Base-by-base conservation (phyloP, 2,113 vertebrate genomes). In the Rhagologus leucostigma region DNA sequence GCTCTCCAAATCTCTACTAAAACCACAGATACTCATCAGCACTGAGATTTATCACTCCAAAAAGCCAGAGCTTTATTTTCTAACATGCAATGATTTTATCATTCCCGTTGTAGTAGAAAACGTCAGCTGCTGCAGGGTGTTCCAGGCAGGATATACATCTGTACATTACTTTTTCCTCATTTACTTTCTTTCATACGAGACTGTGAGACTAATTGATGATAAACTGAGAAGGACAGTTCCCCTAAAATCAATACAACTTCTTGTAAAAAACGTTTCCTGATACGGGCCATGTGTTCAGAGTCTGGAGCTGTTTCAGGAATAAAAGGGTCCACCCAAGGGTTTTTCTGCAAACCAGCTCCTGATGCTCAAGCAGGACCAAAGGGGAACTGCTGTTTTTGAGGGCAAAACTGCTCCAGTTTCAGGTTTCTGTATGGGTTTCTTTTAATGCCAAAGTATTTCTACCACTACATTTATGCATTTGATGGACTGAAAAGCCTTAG, bases 1-100 rank as follows among this genome's bases (percentile, higher is more conserved):
- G 32, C 92, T 89, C 95, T 89, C 89, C 63, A 96, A 91, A 96
- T 97, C 95, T 96, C 91, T 78, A 18, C 50, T 95, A 97, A 97
- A 96, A 87, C 79, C 50, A 67, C 56, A 81, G 27, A 88, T 37
- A 63, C 67, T 82, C 90, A 79, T 94, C 83, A 95, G 67, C 14
- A 41, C n/a, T 29, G 42, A 96, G 64, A 92, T 70, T 52, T 59
- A 56, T 89, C 65, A 39, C 65, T 95, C 74, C 9, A 52, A 71
- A 97, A 95, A 81, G 15, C 39, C 21, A 73, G 49, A 85, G 39
- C 89, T 97, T 79, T 86, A 62, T 73, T 88, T 93, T 94, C 35
- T 90, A 37, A 89, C 65, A 32, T 52, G 76, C 60, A 95, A 91
- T 70, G 73, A 95, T 92, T 95, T 93, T 93, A 96, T 97, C 56